Percentiles rank a stretch among this genome's conserved stretches.
Conservation (phyloP, 2,797 vertebrate genomes). For the Botia almorhae region DNA sequence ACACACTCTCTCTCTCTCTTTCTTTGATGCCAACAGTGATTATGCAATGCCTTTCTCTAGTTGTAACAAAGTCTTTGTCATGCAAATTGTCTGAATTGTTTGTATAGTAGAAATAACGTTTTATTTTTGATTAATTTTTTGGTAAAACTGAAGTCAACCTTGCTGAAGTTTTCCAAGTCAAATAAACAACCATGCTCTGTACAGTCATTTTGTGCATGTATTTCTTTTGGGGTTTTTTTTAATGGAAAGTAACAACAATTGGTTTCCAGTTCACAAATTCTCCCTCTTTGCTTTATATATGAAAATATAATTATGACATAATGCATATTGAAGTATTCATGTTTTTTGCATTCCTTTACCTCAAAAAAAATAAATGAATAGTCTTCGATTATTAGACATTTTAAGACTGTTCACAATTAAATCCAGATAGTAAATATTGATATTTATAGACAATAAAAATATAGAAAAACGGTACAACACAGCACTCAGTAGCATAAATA, state of each 20-base stretch:
- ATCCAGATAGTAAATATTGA: neutral
- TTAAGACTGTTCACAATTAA: neutral
- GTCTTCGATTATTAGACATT: neutral
- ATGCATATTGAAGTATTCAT: neutral
- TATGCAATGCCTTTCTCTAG: slow-evolving; percentile 79
- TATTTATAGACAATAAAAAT: neutral
- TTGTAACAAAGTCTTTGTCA: slow-evolving; percentile 69
- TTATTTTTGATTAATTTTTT: slow-evolving; percentile 78
- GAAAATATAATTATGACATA: slow-evolving; percentile 7
- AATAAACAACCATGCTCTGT: slow-evolving; percentile 63
- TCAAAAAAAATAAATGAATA: slow-evolving; percentile 30
- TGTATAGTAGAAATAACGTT: slow-evolving; percentile 74
- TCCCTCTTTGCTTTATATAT: slow-evolving; percentile 39
- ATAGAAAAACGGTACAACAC: slow-evolving; percentile 13
- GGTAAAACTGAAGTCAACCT: slow-evolving; percentile 76
- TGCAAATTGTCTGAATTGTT: slow-evolving; percentile 74
- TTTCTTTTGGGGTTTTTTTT: slow-evolving; percentile 3
- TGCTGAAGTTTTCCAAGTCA: slow-evolving; percentile 66
- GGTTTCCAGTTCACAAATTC: slow-evolving; percentile 21
- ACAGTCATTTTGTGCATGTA: slow-evolving; percentile 42
- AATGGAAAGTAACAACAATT: slow-evolving; percentile 19
- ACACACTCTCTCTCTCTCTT: slow-evolving; percentile 6
- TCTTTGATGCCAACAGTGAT: slow-evolving; percentile 69
- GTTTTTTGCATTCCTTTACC: neutral
- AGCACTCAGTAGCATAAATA: slow-evolving; percentile 29